Conservation (phyloP, 1,140 invertebrate genomes). For the Drosophila subpulchrella region DNA sequence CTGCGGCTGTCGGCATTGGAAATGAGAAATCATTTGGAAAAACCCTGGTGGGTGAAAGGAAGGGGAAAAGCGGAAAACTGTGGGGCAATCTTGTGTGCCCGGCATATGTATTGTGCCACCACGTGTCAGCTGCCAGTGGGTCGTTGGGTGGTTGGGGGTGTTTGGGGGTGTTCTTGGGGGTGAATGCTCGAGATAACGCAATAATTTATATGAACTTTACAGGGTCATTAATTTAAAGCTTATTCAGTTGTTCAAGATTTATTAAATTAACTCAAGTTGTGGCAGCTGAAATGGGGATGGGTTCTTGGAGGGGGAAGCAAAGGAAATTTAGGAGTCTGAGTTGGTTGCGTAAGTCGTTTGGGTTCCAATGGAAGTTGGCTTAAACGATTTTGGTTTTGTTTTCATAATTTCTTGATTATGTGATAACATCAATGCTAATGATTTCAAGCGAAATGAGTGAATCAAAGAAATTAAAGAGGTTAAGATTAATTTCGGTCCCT, state of each 20-base stretch:
- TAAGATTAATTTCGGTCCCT: too few relatives aligned
- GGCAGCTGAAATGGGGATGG: constrained; percentile 42
- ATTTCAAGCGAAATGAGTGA: not conserved
- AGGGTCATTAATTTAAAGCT: constrained; percentile 84
- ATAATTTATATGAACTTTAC: constrained; percentile 84
- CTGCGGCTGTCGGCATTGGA: constrained; percentile 60
- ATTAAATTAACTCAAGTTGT: constrained; percentile 84
- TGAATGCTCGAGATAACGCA: constrained; percentile 67
- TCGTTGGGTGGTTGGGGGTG: constrained; percentile 7
- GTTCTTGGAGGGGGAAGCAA: not conserved
- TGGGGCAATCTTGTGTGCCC: constrained; percentile 47
- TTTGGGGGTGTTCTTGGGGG: constrained; percentile 1
- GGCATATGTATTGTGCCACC: constrained; percentile 69
- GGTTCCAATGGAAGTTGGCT: constrained; percentile 25
- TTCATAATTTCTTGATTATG: constrained; percentile 11
- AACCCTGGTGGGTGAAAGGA: not conserved
- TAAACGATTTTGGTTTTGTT: constrained; percentile 30
- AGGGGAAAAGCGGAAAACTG: constrained; percentile 7
- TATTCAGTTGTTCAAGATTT: constrained; percentile 85
- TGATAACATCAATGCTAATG: constrained; percentile 10
- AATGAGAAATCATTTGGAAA: constrained; percentile 77
- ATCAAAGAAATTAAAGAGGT: not conserved
- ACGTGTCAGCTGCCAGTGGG: constrained; percentile 56
- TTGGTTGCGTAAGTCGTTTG: constrained; percentile 7
- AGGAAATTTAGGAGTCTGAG: constrained; percentile 1